Percentiles rank a stretch among this genome's conserved stretches.
Evolutionary conservation across 2,888 invertebrate species (phyloP).

Genomic region (Spatulosminthurus flaviceps): DNA sequence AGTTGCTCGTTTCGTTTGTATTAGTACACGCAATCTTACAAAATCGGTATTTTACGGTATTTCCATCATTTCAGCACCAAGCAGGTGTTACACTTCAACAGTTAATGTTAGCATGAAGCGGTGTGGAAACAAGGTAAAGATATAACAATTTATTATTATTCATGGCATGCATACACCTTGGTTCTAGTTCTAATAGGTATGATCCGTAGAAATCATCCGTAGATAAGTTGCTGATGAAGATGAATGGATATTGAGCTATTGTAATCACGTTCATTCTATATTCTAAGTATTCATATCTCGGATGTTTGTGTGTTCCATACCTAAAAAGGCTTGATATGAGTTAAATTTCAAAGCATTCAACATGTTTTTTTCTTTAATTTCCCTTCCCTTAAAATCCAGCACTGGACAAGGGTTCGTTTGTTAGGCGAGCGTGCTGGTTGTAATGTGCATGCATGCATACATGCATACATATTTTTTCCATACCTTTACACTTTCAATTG

Average conservation of each 20-base stretch:
- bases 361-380: neutral
- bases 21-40: too few relatives aligned
- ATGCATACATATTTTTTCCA: neutral
- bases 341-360: neutral
- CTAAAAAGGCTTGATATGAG: slow-evolving; percentile 4
- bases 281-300: neutral
- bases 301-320: slow-evolving; percentile 1
- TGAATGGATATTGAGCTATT: slow-evolving; percentile 30
- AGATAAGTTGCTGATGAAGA: slow-evolving; percentile 36
- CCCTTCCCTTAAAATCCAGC: neutral
- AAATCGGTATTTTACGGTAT: too few relatives aligned
- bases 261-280: slow-evolving; percentile 10
- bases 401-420: neutral
- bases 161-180: neutral
- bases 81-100: too few relatives aligned
- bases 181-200: neutral
- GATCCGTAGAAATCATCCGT: slow-evolving; percentile 23
- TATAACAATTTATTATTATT: neutral
- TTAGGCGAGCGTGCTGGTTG: neutral
- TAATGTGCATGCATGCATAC: neutral
- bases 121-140: neutral
- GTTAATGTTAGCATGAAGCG: neutral
- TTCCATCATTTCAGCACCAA: too few relatives aligned
- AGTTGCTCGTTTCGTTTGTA: too few relatives aligned
- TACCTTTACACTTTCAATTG: too few relatives aligned